Evolutionary conservation across 2,888 invertebrate species (phyloP), one percentile per base, ranked within the genome.

Genomic region (Hemistola chrysoprasaria): DNA sequence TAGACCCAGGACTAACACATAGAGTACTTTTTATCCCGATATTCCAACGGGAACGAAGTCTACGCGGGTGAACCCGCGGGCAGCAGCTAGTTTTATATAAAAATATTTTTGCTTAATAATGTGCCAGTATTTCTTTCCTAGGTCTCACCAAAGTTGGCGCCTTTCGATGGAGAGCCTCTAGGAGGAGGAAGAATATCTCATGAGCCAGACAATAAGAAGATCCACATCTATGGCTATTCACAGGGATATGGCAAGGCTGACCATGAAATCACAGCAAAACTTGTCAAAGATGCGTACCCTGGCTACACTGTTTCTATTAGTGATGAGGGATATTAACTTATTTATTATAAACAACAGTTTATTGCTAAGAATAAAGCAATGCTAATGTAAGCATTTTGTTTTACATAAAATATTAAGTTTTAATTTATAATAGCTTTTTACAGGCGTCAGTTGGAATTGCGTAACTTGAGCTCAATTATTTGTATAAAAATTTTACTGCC

Each of bases 151-250:
- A 77, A 71, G 40, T 68, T 87, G 0, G 45, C 86, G 22, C 87
- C 90, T 16, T 70, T 95, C 41, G 93, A 94, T 44, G 93, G 93
- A 47, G 94, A 97, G 65, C 97, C 97, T 54, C 78, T 97, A 7
- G 98, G 98, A 2, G 98, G 98, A 9, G 98, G 98, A 7, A 91
- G 98, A 64, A 98, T 99, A 62, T 91, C 93, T 22, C 97, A 97
- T 78, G 93, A 95, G 42, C 89, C 95, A 0, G 90, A 90, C 4
- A 90, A 91, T 28, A 97, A 96, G 68, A 92, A 91, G 50, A 91
- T 98, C 27, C 93, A 94, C 65, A 95, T 99, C 47, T 98, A 96
- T 78, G 98, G 98, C 11, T 97, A 98, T 74, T 98, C 98, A 3
- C 90, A 95, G 91, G 95, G 96, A 0, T 98, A 92, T 70, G 98